Conservation (phyloP, 2,888 invertebrate species). For the Chrysina gloriosa region DNA sequence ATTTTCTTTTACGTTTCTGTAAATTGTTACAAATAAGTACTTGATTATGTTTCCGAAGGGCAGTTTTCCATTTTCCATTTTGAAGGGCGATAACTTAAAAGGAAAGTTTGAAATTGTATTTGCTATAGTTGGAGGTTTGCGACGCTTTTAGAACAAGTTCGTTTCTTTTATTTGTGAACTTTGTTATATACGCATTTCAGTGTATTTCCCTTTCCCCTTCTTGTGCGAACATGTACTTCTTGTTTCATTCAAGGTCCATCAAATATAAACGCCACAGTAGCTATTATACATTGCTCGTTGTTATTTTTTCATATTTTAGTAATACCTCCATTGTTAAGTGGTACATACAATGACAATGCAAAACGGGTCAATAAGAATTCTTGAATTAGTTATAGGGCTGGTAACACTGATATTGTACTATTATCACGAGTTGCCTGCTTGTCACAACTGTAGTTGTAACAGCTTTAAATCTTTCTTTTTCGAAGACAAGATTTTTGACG, state of each 20-base stretch:
- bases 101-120: constrained; percentile 33
- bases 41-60: constrained; percentile 33
- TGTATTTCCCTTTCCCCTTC: neutral
- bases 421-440: too few relatives aligned
- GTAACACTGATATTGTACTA: too few relatives aligned
- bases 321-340: too few relatives aligned
- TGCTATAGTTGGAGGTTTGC: constrained; percentile 26
- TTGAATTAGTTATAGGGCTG: too few relatives aligned
- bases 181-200: neutral
- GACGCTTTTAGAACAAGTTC: constrained; percentile 6
- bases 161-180: constrained; percentile 8
- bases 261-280: neutral
- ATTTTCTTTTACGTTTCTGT: constrained; percentile 35
- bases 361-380: too few relatives aligned
- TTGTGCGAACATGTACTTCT: neutral
- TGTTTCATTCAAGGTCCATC: neutral
- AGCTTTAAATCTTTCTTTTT: too few relatives aligned
- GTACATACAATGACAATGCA: too few relatives aligned
- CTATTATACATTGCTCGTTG: too few relatives aligned
- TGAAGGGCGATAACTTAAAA: constrained; percentile 34
- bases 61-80: constrained; percentile 30
- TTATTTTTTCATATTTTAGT: too few relatives aligned
- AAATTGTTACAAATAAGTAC: constrained; percentile 37
- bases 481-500: too few relatives aligned
- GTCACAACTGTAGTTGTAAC: too few relatives aligned